A percentile compares a stretch with the other conserved stretches of the same genome.
Conservation (phyloP, 2,797 vertebrate genomes). For the Darevskia nairensis region DNA sequence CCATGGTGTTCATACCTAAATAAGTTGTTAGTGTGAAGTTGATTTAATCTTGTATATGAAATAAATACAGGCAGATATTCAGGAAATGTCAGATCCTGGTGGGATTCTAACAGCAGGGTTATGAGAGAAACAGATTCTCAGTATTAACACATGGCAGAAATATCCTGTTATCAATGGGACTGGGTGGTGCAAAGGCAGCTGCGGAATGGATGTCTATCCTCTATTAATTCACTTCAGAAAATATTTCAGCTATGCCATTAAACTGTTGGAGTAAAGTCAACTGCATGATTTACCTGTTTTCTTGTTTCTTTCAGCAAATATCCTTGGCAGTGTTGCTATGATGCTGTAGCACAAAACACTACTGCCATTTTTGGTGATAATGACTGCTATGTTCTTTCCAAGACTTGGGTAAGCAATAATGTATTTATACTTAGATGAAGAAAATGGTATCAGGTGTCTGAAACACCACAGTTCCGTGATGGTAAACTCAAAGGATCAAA, state of each 20-base stretch:
- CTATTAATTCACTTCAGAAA: background rate
- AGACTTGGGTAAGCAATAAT: background rate
- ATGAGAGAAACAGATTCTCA: background rate
- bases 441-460: background rate
- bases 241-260: background rate
- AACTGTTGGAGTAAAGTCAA: background rate
- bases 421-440: background rate
- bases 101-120: background rate
- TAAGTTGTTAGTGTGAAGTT: background rate
- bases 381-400: background rate
- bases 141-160: background rate
- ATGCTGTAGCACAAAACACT: constrained; percentile 6
- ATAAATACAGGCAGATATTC: too few relatives aligned
- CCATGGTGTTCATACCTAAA: too few relatives aligned
- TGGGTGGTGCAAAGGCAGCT: background rate
- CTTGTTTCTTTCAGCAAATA: background rate
- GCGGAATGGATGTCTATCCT: background rate
- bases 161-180: background rate
- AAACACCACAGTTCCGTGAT: background rate
- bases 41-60: background rate
- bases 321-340: background rate
- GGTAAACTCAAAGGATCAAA: background rate
- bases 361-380: constrained; percentile 12
- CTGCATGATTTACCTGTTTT: background rate
- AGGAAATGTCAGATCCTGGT: background rate